Evolutionary conservation across 1,140 invertebrate genomes (phyloP).

Genomic region (Drosophila lini): DNA sequence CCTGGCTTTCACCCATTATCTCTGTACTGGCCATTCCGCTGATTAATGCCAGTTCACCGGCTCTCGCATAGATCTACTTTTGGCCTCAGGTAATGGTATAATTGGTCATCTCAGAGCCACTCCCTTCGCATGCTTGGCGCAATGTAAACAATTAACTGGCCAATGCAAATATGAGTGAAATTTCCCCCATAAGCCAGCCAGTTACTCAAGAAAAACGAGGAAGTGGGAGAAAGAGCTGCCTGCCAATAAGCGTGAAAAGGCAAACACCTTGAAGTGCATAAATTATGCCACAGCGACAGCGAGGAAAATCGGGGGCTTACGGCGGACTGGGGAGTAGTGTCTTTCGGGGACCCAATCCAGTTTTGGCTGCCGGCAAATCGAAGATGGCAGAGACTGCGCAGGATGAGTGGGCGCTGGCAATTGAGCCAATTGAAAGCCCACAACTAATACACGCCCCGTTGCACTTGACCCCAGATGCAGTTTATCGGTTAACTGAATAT

Average conservation of each 20-base stretch:
- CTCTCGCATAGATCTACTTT: slow-evolving; percentile 24
- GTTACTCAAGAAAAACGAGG: slow-evolving; percentile 37
- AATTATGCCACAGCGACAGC: slow-evolving; percentile 34
- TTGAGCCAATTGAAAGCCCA: slow-evolving; percentile 58
- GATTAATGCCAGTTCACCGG: slow-evolving; percentile 26
- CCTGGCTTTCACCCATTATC: slow-evolving; percentile 3
- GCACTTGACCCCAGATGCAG: slow-evolving; percentile 21
- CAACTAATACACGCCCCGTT: slow-evolving; percentile 46
- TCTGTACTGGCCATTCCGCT: neutral
- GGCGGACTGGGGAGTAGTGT: neutral
- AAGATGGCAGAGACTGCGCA: slow-evolving; percentile 35
- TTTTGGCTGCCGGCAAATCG: slow-evolving; percentile 35
- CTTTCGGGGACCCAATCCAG: slow-evolving; percentile 29
- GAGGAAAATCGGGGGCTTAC: slow-evolving; percentile 14
- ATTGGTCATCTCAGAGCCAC: slow-evolving; percentile 23
- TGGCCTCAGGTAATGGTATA: slow-evolving; percentile 21
- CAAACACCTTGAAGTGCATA: slow-evolving; percentile 55
- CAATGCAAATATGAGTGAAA: slow-evolving; percentile 45
- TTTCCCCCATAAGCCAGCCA: slow-evolving; percentile 19
- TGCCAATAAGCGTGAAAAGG: slow-evolving; percentile 56
- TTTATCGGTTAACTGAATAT: neutral
- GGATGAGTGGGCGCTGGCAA: slow-evolving; percentile 50
- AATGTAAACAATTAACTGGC: slow-evolving; percentile 48
- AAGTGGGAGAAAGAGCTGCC: slow-evolving; percentile 18
- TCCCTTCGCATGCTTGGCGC: slow-evolving; percentile 40